These are phyloP conservation scores for Petrocephalus sullivani DNA, from an alignment of 2,797 vertebrate species.

Conservation along the genomic window DNA sequence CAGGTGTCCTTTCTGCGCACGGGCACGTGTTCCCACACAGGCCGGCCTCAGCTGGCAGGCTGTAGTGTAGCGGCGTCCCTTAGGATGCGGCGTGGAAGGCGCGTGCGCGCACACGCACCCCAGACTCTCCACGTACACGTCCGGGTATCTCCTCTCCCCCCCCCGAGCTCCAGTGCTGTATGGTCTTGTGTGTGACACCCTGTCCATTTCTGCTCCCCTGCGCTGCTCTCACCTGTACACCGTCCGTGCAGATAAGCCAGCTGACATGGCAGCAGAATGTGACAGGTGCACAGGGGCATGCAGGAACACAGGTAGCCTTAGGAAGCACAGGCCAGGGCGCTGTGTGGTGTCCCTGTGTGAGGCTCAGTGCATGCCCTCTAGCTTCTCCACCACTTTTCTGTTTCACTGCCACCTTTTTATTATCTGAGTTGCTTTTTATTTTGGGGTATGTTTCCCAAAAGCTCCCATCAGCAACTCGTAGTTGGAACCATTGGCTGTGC, in stretches of 20 bases:
- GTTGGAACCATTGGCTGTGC: neutral
- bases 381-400: neutral
- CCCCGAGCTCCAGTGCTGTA: neutral
- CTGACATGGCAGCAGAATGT: no score
- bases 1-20: conserved; percentile 22
- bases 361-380: neutral
- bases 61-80: neutral
- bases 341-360: neutral
- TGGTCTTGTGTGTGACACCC: conserved; percentile 12
- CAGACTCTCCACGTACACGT: neutral
- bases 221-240: neutral
- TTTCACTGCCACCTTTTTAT: neutral
- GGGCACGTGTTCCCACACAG: no score
- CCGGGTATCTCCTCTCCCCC: neutral
- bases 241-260: neutral
- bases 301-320: neutral
- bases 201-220: neutral
- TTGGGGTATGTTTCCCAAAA: neutral
- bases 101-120: neutral
- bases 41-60: neutral
- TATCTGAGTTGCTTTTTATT: neutral
- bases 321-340: neutral
- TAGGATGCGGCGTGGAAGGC: neutral
- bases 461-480: neutral
- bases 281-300: neutral